These are phyloP conservation scores for Drosophila neutralis DNA, from an alignment of 2,888 invertebrate species.

Conservation along the genomic window DNA sequence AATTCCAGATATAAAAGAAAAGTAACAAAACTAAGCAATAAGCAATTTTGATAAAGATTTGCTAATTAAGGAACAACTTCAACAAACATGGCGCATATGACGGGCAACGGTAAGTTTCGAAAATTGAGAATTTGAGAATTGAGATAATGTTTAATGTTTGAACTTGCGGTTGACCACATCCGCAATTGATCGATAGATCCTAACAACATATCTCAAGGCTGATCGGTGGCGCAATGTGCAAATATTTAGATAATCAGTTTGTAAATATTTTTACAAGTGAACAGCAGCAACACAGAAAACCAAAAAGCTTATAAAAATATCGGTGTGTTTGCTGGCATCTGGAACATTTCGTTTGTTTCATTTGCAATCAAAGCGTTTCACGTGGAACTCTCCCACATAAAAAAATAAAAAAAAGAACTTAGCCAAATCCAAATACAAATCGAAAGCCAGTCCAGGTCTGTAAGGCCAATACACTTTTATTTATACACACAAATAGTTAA, in stretches of 20 bases:
- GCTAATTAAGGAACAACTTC: constrained; percentile 2
- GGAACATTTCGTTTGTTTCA: constrained; percentile 78
- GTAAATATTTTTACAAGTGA: constrained; percentile 79
- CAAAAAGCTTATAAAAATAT: constrained; percentile 75
- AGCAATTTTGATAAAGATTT: background rate
- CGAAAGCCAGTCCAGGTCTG: constrained; percentile 59
- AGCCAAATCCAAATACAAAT: constrained; percentile 42
- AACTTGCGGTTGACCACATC: constrained; percentile 2
- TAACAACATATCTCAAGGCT: constrained; percentile 43
- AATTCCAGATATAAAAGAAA: background rate
- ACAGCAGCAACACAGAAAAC: constrained; percentile 2
- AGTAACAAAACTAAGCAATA: background rate
- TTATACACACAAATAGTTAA: constrained; percentile 37
- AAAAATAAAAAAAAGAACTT: constrained; percentile 4
- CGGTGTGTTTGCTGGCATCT: constrained; percentile 56
- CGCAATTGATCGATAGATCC: constrained; percentile 15
- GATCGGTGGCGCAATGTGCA: constrained; percentile 38
- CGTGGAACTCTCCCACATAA: constrained; percentile 25
- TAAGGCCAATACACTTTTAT: constrained; percentile 26
- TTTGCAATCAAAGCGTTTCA: constrained; percentile 73
- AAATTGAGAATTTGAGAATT: background rate
- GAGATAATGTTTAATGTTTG: background rate
- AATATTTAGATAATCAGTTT: constrained; percentile 73
- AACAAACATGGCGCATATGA: constrained; percentile 24
- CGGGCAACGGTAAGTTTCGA: constrained; percentile 31